A percentile compares a stretch with the other conserved stretches of the same genome.
Conservation (phyloP, 2,113 vertebrate species). For the Campylomormyrus tamandua region DNA sequence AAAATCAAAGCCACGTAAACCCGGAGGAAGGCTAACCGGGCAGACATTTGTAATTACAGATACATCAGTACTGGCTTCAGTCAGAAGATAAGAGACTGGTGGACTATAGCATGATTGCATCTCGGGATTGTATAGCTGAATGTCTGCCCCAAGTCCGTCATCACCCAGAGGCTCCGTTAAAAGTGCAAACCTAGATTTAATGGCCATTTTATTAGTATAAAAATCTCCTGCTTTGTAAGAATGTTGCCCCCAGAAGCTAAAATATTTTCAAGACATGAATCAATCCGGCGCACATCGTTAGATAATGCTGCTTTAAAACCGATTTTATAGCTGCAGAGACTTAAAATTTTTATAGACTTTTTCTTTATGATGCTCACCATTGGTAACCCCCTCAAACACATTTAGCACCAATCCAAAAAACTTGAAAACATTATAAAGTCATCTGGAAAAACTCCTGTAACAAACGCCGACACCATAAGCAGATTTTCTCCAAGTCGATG, state of each 20-base stretch:
- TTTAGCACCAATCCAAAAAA: not conserved
- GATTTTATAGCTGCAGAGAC: not conserved
- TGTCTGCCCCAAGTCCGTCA: not conserved
- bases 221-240: not conserved
- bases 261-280: not conserved
- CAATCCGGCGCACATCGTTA: not conserved
- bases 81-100: not conserved
- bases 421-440: not conserved
- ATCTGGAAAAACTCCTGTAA: not conserved
- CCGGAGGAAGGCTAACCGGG: not conserved
- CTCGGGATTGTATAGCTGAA: not conserved
- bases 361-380: not conserved
- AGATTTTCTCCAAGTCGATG: not conserved
- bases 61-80: not conserved
- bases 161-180: not conserved
- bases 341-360: not conserved
- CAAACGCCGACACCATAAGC: not conserved
- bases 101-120: not conserved
- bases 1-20: not conserved
- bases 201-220: not conserved
- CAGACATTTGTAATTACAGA: not conserved
- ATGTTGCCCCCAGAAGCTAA: not conserved
- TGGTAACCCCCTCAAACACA: not conserved
- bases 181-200: not conserved
- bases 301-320: not conserved